Base-by-base conservation (phyloP, 2,888 invertebrate species). In the Patella caerulea region DNA sequence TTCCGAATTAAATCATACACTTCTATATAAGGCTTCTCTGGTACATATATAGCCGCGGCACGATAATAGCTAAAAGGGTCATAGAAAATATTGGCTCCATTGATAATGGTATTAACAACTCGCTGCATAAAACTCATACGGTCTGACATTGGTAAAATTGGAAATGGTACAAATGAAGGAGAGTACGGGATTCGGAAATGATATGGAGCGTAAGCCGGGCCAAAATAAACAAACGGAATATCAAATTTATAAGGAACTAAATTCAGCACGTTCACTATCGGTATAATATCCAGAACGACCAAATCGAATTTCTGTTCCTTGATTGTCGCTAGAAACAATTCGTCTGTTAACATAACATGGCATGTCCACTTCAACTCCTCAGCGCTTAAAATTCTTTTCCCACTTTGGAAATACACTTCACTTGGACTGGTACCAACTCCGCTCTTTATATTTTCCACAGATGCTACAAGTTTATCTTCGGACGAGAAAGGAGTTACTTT, bases 1-100 rank as follows among this genome's bases (percentile, higher is more conserved):
- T 79, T 59, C 12, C 45, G 45, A n/a, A 59, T 71, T 24, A 83
- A 72, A 52, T 81, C 73, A 59, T 78, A 72, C 7, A 79, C 74
- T 14, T 78, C 70, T 15, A 79, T 55, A 45, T 77, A 77, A 1
- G 84, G 82, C 34, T 72, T 74, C 12, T 82, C 79, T 19, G 83
- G 83, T 7, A 82, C 84, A 73, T 77, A 80, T 14, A 52, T 71
- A 0, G 76, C 78, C 14, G 83, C 78, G 17, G 79, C 71, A 65
- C 77, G 72, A 56, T 72, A 78, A 55, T 80, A 77, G 34, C 73
- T 69, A 34, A 80, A 80, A 11, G 74, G 71, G 52, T 82, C 19
- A 24, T 12, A 65, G 9, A 24, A 11, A 65, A 65, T 12, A 2
- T 11, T 24, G 19, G 3, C 14, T 19, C 19, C 19, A 1, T 65